Base-by-base conservation (phyloP, 2,888 invertebrate genomes). In the Colletes collaris region DNA sequence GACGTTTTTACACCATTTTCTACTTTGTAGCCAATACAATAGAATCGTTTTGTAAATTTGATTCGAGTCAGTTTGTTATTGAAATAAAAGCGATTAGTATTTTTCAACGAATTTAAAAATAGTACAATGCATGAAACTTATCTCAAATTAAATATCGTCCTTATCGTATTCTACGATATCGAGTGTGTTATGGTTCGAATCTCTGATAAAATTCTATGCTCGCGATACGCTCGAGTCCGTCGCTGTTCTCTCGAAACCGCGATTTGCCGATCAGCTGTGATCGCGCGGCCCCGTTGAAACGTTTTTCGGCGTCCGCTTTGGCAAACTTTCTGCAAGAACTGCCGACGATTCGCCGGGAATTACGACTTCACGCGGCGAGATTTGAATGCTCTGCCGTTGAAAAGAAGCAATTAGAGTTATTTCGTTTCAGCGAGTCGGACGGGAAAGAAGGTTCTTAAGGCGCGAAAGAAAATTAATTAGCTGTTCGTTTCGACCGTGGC, bases 391-490 rank as follows among this genome's bases (percentile, higher is more conserved):
- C 8, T 37, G 50, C 60, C 40, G 27, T 13, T 69, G 65, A 53
- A 69, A 76, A 65, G 69, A 55, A 69, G 69, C 65, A 78, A 78
- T 76, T 76, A 78, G 55, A 69, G 65, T 44, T 60, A 69, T 76
- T 76, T 69, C 64, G 69, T 77, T 69, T 60, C 55, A 46, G n/a
- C 52, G 58, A 37, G 46, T 3, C 8, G 50, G 27, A 35, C 11
- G 49, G 53, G 19, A 37, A 59, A 55, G 74, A 55, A 59, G 59
- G 1, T 35, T 55, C n/a, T 76, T 52, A 16, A 52, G 52, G 52
- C 35, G 16, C 44, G 50, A 37, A 27, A 6, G 64, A 50, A 76
- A 62, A 78, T 76, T 76, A 76, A 76, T 78, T 76, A 46, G 50
- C 55, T 35, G 58, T 40, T 64, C 67, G 7, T 64, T 53, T 40